phyloP scores from a whole-genome alignment of 2,888 invertebrate genomes.

The Diogma glabrata region DNA sequence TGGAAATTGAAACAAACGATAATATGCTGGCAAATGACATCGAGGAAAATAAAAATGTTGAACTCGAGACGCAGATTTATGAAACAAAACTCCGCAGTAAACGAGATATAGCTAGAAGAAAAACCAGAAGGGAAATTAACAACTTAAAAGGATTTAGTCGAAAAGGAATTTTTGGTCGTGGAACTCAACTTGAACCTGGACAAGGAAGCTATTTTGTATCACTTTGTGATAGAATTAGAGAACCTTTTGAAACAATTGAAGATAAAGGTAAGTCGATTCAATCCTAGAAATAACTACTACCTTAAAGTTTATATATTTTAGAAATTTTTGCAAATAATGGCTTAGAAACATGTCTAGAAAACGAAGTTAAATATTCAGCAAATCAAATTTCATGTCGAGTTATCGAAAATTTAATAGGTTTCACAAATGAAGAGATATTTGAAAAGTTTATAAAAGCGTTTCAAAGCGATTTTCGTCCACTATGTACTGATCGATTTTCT shows the following conservation, averaged over 20 bases:
- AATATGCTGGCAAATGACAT: background rate
- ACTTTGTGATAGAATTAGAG: conserved; percentile 57
- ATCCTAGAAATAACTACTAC: background rate
- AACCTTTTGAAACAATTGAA: conserved; percentile 54
- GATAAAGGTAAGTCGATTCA: conserved; percentile 49
- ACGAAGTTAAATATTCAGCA: conserved; percentile 59
- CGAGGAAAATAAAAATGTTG: background rate
- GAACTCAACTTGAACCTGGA: conserved; percentile 56
- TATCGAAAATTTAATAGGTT: conserved; percentile 62
- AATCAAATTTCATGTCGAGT: conserved; percentile 74
- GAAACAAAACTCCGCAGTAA: background rate
- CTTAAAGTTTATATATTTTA: too few species aligned
- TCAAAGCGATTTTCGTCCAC: conserved; percentile 50
- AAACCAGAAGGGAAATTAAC: conserved; percentile 47
- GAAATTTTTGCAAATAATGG: conserved; percentile 57
- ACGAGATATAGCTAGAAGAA: conserved; percentile 39
- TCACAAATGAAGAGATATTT: conserved; percentile 48
- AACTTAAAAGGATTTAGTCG: conserved; percentile 69
- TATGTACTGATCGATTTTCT: conserved; percentile 64
- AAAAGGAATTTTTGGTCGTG: conserved; percentile 59
- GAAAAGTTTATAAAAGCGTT: conserved; percentile 51
- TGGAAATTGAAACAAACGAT: too few species aligned
- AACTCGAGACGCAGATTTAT: background rate
- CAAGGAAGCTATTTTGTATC: conserved; percentile 66
- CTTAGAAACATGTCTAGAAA: conserved; percentile 53